Base-by-base conservation (phyloP, 2,888 invertebrate species). In the Oxycera nigricornis region DNA sequence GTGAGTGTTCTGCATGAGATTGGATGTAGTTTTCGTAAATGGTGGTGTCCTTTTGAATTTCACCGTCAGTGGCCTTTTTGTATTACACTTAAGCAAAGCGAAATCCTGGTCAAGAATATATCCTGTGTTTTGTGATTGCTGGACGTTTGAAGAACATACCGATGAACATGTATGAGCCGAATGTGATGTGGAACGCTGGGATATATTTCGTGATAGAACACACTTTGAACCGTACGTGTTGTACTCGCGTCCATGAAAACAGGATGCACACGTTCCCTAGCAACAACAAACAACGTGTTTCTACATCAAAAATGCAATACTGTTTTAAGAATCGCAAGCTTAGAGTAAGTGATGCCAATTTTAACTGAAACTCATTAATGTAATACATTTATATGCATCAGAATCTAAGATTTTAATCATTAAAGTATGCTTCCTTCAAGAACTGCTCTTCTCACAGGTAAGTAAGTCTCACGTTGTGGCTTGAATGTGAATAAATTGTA, bases 211-310 rank as follows among this genome's bases (percentile, higher is more conserved):
- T 22, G 59, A 73, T 22, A 75, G 57, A 24, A 35, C 59, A 50
- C 73, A 57, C 52, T 70, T 73, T 11, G 28, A 26, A 11, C 57
- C 46, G 31, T 46, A 67, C 39, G 22, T 24, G 14, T 22, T 24
- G 46, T 31, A 6, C 26, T 65, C 55, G 24, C 72, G 59, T 1
- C 72, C 72, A 35, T 72, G 67, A 20, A 73, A n/a, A 20, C 72
- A 76, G 6, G 67, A 41, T 6, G 72, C 28, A 65, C 76, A 76
- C 30, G 76, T 74, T 31, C 72, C 75, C 76, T 76, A 76, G 65
- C 39, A 74, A 72, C 50, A 76, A 59, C 76, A 76, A 73, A 76
- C 76, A 57, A 76, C 76, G 75, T 76, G 76, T 73, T 73, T 75
- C 76, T 76, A 76, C 46, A 76, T 75, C 68, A 75, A 72, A 73